A percentile compares a stretch with the other conserved stretches of the same genome.
These are phyloP conservation scores for Ashinkailepas kermadecensis DNA, from an alignment of 2,888 invertebrate genomes.

Conservation along the genomic window DNA sequence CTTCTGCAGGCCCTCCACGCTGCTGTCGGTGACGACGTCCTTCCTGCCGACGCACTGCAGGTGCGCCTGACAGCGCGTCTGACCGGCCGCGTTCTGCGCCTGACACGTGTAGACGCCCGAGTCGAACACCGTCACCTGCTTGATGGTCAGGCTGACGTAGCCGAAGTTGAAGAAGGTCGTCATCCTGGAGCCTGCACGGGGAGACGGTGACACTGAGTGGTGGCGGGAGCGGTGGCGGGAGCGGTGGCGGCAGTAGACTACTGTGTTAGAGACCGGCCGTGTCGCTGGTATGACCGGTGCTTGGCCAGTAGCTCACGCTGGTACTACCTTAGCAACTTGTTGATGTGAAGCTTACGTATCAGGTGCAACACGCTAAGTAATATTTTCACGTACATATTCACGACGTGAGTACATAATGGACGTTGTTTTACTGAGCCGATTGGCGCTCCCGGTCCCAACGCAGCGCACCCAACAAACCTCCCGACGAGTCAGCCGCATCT, in stretches of 20 bases:
- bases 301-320: no score
- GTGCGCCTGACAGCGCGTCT: constrained; percentile 72
- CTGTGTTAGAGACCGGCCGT: no score
- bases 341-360: constrained; percentile 12
- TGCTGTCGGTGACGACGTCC: constrained; percentile 75
- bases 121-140: constrained; percentile 81
- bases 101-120: constrained; percentile 81
- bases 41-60: constrained; percentile 75
- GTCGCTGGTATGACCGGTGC: no score
- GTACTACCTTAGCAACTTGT: not conserved
- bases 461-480: no score
- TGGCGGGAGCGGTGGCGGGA: no score
- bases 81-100: constrained; percentile 77
- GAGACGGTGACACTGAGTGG: not conserved
- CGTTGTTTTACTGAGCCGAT: no score
- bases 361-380: no score
- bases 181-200: constrained; percentile 61
- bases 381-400: no score
- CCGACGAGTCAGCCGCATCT: no score
- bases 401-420: no score
- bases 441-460: no score
- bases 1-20: constrained; percentile 84
- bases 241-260: no score
- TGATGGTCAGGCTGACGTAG: constrained; percentile 88
- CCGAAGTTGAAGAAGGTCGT: constrained; percentile 91